phyloP scores from a whole-genome alignment of 2,113 vertebrate genomes.

The Arvicanthis niloticus region DNA sequence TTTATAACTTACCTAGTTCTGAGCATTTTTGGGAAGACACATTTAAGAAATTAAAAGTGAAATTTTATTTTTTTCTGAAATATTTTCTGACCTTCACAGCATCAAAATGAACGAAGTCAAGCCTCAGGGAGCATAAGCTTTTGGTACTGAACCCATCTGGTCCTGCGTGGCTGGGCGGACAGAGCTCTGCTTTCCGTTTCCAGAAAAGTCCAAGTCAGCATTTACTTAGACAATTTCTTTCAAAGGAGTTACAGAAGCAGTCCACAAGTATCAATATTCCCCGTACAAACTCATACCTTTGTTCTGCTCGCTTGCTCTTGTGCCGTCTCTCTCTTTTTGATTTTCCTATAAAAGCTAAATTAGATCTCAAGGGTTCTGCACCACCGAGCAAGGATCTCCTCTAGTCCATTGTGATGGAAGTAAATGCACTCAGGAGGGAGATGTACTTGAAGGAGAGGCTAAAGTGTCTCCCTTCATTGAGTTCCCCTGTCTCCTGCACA shows the following conservation, averaged over 20 bases:
- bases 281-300: conserved; percentile 84
- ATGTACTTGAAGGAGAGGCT: conserved; percentile 83
- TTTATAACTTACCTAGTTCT: conserved; percentile 74
- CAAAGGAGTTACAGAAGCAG: conserved; percentile 84
- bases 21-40: conserved; percentile 44
- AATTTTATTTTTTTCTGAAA: conserved; percentile 71
- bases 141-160: conserved; percentile 45
- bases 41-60: conserved; percentile 57
- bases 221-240: conserved; percentile 84
- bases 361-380: conserved; percentile 87
- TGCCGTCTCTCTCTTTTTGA: conserved; percentile 84
- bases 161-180: conserved; percentile 57
- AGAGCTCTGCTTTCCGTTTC: conserved; percentile 51
- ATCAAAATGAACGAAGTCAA: conserved; percentile 62
- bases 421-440: conserved; percentile 86
- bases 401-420: conserved; percentile 87
- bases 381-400: conserved; percentile 87
- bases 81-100: conserved; percentile 69
- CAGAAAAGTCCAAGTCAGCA: conserved; percentile 83
- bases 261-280: conserved; percentile 87
- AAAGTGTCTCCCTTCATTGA: conserved; percentile 80
- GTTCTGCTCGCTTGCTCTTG: conserved; percentile 78
- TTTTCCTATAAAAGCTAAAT: conserved; percentile 90
- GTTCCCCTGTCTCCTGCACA: conserved; percentile 78
- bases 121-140: conserved; percentile 16